Conservation (phyloP, 2,113 vertebrate species). For the Serinus canaria region DNA sequence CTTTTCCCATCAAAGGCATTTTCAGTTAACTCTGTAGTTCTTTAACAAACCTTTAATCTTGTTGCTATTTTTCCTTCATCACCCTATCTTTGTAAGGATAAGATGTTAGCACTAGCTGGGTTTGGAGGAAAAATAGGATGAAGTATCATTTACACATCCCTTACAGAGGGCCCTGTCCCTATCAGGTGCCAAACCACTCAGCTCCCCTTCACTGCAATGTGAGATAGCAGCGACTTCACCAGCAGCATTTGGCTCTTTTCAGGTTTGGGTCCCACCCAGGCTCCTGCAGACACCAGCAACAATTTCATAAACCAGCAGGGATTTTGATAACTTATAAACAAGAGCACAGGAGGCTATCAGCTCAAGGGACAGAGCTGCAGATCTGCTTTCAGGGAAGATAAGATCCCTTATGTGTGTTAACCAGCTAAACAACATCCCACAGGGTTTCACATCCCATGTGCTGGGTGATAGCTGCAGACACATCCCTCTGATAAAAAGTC, state of each 20-base stretch:
- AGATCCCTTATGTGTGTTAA: neutral
- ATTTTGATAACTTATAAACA: neutral
- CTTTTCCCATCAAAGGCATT: neutral
- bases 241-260: neutral
- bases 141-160: neutral
- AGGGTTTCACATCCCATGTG: neutral
- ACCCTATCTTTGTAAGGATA: neutral
- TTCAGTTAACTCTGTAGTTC: neutral
- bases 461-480: neutral
- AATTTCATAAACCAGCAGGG: neutral
- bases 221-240: rapidly evolving
- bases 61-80: neutral
- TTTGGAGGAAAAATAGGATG: neutral
- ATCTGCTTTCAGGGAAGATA: neutral
- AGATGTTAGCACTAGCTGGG: neutral
- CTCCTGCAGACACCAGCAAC: neutral
- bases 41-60: neutral
- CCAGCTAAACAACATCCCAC: neutral
- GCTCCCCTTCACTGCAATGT: neutral
- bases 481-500: neutral
- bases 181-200: neutral
- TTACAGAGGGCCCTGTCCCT: neutral
- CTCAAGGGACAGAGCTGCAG: neutral
- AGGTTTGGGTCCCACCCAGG: neutral
- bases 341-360: neutral